Evolutionary conservation across 2,113 vertebrate genomes (phyloP).

Genomic region (Paracanthobrama guichenoti): DNA sequence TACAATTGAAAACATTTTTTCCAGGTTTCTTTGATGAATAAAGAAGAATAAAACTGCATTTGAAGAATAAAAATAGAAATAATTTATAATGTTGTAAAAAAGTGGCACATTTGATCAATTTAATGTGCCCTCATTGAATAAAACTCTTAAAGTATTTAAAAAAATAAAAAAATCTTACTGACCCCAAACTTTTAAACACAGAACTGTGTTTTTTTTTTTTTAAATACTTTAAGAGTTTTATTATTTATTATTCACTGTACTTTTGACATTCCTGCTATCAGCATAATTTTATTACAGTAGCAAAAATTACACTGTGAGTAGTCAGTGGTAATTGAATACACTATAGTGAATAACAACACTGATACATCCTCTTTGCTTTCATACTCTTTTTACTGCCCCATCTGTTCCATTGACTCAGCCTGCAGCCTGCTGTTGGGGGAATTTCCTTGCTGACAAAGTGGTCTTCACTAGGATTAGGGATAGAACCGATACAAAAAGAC

Average conservation of each 20-base stretch:
- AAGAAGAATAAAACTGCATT: too few relatives aligned
- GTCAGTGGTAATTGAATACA: conserved; percentile 13
- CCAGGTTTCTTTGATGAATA: not conserved
- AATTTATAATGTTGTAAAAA: too few relatives aligned
- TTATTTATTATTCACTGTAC: too few relatives aligned
- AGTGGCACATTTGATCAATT: not conserved
- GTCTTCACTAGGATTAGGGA: conserved; percentile 13
- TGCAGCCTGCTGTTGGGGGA: conserved; percentile 28
- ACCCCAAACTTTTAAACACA: not conserved
- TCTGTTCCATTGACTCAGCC: conserved; percentile 15
- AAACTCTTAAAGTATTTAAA: not conserved
- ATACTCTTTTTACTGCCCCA: conserved; percentile 7
- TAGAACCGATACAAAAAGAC: conserved; percentile 22
- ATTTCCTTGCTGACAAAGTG: conserved; percentile 40
- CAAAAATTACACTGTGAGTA: not conserved
- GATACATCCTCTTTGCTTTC: not conserved
- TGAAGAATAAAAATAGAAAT: too few relatives aligned
- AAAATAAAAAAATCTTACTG: not conserved
- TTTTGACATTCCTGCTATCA: not conserved
- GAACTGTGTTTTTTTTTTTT: too few relatives aligned
- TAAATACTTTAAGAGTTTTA: too few relatives aligned
- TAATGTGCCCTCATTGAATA: not conserved
- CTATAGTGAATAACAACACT: not conserved
- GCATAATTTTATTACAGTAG: not conserved
- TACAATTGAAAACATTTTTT: too few relatives aligned